Evolutionary conservation across 2,113 vertebrate genomes (phyloP).

Genomic region (Xiphias gladius): DNA sequence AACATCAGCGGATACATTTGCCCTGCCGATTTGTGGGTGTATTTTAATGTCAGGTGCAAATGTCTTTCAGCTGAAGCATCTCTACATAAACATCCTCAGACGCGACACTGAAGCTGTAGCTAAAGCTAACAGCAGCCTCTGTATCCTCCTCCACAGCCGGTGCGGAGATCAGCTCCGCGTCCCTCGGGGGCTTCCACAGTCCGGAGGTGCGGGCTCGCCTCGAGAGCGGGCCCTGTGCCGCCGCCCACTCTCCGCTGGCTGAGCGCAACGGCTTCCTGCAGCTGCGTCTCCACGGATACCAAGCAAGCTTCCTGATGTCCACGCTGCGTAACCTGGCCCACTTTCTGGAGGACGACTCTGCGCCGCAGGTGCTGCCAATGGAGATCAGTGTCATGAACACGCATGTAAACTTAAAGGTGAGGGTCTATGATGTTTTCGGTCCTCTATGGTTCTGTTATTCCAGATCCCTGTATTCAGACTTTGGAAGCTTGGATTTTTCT

Average conservation of each 20-base stretch:
- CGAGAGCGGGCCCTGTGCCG: conserved; percentile 91
- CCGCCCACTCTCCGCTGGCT: conserved; percentile 90
- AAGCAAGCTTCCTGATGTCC: conserved; percentile 92
- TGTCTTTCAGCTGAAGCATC: neutral
- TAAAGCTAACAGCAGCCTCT: conserved; percentile 6
- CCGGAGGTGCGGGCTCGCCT: conserved; percentile 92
- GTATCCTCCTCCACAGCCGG: conserved; percentile 36
- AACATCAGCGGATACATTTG: too few species aligned
- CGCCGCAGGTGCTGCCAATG: conserved; percentile 95
- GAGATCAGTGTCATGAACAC: conserved; percentile 93
- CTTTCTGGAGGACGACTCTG: conserved; percentile 94
- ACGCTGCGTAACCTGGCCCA: conserved; percentile 92
- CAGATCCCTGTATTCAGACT: neutral
- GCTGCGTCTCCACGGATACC: conserved; percentile 91
- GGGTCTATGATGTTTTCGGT: neutral
- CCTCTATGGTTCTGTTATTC: too few species aligned
- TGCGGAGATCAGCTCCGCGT: neutral
- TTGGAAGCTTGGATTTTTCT: neutral
- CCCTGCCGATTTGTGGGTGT: conserved; percentile 12
- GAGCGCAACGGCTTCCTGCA: conserved; percentile 96
- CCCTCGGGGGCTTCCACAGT: neutral
- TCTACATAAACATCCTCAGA: neutral
- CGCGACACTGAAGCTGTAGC: neutral
- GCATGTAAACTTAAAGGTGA: conserved; percentile 93
- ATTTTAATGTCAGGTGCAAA: conserved; percentile 51